Evolutionary conservation across 2,888 invertebrate species (phyloP).

Genomic region (Bombylius major): DNA sequence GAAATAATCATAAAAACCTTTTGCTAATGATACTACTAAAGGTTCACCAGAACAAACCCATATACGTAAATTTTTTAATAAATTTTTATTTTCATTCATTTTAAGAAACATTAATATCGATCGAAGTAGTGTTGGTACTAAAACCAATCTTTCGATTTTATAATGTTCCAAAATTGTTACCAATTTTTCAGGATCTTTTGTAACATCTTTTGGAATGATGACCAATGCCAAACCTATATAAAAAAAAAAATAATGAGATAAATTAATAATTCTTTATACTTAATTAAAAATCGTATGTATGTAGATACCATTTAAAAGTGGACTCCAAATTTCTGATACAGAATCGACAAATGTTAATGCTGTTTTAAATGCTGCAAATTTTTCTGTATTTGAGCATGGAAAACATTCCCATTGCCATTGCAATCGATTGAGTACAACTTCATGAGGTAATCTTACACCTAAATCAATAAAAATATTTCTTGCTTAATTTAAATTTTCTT

Average conservation of each 20-base stretch:
- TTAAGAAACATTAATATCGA: constrained; percentile 64
- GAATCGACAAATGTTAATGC: constrained; percentile 86
- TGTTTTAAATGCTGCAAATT: constrained; percentile 74
- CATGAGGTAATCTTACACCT: constrained; percentile 71
- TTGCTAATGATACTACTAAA: constrained; percentile 53
- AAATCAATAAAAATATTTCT: constrained; percentile 4
- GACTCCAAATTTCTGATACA: constrained; percentile 77
- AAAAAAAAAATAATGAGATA: background rate
- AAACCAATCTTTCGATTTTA: constrained; percentile 64
- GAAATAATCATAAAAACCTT: constrained; percentile 65
- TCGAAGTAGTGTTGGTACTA: constrained; percentile 72
- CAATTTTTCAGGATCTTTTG: constrained; percentile 65
- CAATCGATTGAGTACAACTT: constrained; percentile 66
- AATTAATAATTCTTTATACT: background rate
- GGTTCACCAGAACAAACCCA: constrained; percentile 87
- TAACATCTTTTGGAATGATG: constrained; percentile 58
- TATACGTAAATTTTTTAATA: constrained; percentile 49
- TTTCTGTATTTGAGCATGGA: constrained; percentile 56
- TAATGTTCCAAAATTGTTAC: constrained; percentile 55
- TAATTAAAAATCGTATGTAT: too few relatives aligned
- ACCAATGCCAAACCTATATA: constrained; percentile 45
- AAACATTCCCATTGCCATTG: constrained; percentile 79
- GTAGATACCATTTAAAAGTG: constrained; percentile 51
- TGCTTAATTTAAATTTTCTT: too few relatives aligned
- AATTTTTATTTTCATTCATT: constrained; percentile 43